Conservation (phyloP, 1,140 invertebrate genomes). For the Magallana angulata region DNA sequence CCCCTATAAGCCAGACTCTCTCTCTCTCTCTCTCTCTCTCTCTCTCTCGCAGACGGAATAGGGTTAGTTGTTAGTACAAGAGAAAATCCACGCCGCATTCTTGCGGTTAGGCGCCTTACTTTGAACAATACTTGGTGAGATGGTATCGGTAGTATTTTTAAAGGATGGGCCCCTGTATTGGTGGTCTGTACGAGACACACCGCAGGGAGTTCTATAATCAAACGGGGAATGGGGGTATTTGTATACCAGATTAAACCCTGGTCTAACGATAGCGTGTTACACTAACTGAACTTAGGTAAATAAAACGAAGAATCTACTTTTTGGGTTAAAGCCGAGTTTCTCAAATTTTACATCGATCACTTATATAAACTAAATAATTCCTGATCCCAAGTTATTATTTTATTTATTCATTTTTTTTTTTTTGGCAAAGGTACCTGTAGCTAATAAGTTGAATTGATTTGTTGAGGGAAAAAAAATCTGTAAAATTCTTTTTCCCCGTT, state of each 20-base stretch:
- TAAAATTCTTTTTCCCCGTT: too few relatives aligned
- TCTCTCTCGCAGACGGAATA: not conserved
- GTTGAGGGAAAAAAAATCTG: too few relatives aligned
- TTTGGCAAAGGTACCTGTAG: too few relatives aligned
- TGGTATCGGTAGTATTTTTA: slow-evolving; percentile 11
- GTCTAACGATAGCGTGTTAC: not conserved
- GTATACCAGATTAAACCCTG: not conserved
- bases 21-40: not conserved
- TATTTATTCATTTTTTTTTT: too few relatives aligned
- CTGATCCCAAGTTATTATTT: too few relatives aligned
- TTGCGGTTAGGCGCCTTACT: slow-evolving; percentile 15
- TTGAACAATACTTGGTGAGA: not conserved
- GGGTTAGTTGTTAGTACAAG: not conserved
- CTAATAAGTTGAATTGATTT: too few relatives aligned
- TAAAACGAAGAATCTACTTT: not conserved
- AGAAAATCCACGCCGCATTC: slow-evolving; percentile 6
- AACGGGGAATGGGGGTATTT: not conserved
- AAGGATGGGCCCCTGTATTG: not conserved
- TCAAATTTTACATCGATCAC: too few relatives aligned
- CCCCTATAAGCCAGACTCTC: not conserved
- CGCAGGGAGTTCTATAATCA: not conserved
- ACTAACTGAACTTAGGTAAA: slow-evolving; percentile 5
- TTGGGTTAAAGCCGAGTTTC: too few relatives aligned
- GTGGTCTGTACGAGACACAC: not conserved
- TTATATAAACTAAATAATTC: too few relatives aligned